Percentiles rank a stretch among this genome's conserved stretches.
Evolutionary conservation across 2,797 vertebrate genomes (phyloP).

Genomic region (Hemibagrus guttatus): DNA sequence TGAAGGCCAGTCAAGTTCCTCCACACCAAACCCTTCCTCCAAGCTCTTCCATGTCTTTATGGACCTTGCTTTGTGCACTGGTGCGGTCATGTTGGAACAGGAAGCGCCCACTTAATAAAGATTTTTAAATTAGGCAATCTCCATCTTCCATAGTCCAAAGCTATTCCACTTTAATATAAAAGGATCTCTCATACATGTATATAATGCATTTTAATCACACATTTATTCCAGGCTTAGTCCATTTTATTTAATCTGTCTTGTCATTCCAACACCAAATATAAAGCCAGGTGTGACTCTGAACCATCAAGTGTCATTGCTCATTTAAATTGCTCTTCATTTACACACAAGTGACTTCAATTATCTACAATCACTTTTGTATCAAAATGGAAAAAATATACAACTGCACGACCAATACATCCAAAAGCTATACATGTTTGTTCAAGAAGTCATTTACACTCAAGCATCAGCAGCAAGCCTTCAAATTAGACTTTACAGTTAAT

Average conservation of each 20-base stretch:
- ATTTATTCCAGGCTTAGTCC: constrained; percentile 59
- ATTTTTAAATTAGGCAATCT: too few species aligned
- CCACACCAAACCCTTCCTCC: too few species aligned
- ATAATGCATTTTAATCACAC: constrained; percentile 19
- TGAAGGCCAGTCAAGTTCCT: too few species aligned
- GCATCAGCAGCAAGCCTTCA: constrained; percentile 52
- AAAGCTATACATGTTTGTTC: constrained; percentile 42
- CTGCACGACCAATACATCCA: constrained; percentile 48
- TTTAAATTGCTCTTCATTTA: constrained; percentile 64
- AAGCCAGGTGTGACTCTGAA: constrained; percentile 50
- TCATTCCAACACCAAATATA: constrained; percentile 55
- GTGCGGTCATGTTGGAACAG: too few species aligned
- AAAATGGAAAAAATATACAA: constrained; percentile 61
- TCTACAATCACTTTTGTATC: constrained; percentile 73
- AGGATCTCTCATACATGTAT: too few species aligned
- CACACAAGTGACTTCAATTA: constrained; percentile 65
- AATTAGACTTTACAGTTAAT: neutral
- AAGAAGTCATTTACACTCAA: constrained; percentile 54
- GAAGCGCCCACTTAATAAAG: too few species aligned
- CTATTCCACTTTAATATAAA: too few species aligned
- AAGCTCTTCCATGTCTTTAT: too few species aligned
- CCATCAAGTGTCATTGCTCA: constrained; percentile 48
- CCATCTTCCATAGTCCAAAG: too few species aligned
- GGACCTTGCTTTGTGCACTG: too few species aligned
- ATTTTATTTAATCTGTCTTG: constrained; percentile 47